Base-by-base conservation (phyloP, 1,140 invertebrate genomes). In the Brachionus sp. region DNA sequence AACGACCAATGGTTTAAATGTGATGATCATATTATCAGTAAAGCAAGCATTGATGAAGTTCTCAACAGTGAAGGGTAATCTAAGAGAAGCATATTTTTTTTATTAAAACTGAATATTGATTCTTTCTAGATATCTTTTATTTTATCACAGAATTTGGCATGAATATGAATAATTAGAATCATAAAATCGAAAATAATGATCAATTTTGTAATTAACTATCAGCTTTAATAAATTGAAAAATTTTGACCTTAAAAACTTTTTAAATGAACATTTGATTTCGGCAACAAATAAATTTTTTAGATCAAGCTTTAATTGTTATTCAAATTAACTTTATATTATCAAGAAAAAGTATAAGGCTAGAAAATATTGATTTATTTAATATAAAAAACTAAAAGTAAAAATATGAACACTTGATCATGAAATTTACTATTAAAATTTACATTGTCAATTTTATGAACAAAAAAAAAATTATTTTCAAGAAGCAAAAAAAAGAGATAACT, bases 61-160 rank as follows among this genome's bases (percentile, higher is more conserved):
- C 90, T 98, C 19, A 93, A 93, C 85, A 97, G 95, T 87, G 96
- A 98, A 92, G 97, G 95, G 92, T 97, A 91, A 90, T 89, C 89
- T 86, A 86, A 86, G 29, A 35, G 5, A 9, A 70, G 5, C 16
- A 39, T 12, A 39, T 39, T 5, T 23, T 70, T 37, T n/a, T 37
- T 35, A 64, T 37, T 0, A 37, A 5, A 25, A 42, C n/a, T 42
- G 19, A 23, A 23, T n/a, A 16, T 53, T 35, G 2, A 33, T 62
- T 37, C 57, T 13, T 37, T 39, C 9, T 13, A 80, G 77, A 42
- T 80, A 80, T 62, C 39, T 80, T 0, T 25, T 80, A 19, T 80
- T 80, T 80, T 80, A 80, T 62, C 77, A 80, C 16, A 80, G 57
- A 62, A 80, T 80, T 66, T 80, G 77, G 77, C 19, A 80, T 23